Conservation (phyloP, 2,888 invertebrate species). For the Microplitis manilae region DNA sequence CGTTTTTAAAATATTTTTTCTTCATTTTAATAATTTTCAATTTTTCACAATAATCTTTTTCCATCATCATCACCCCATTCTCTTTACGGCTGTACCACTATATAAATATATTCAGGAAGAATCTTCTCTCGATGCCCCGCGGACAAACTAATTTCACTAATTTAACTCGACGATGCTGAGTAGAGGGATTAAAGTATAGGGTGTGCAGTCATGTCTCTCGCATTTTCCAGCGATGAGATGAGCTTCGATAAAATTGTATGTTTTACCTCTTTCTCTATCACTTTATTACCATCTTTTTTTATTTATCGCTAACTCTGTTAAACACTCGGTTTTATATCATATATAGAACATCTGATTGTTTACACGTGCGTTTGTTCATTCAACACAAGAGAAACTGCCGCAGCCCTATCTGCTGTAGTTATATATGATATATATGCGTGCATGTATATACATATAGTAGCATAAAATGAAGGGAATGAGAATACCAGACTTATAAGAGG, state of each 20-base stretch:
- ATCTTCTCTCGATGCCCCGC: slow-evolving; percentile 40
- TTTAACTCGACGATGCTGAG: slow-evolving; percentile 49
- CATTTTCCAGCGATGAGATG: slow-evolving; percentile 31
- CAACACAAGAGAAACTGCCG: slow-evolving; percentile 37
- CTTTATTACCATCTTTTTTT: not conserved
- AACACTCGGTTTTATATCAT: slow-evolving; percentile 1
- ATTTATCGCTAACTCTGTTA: not conserved
- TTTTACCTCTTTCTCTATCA: slow-evolving; percentile 6
- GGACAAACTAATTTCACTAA: slow-evolving; percentile 62
- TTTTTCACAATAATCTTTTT: slow-evolving; percentile 40
- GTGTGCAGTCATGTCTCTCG: slow-evolving; percentile 33
- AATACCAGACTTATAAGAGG: slow-evolving; percentile 30
- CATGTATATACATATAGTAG: not conserved
- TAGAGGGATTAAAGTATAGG: slow-evolving; percentile 24
- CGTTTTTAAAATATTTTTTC: slow-evolving; percentile 12
- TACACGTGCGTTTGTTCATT: slow-evolving; percentile 46
- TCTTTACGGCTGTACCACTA: slow-evolving; percentile 9
- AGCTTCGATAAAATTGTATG: slow-evolving; percentile 39
- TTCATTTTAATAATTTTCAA: slow-evolving; percentile 29
- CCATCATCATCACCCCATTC: slow-evolving; percentile 6
- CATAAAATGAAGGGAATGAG: not conserved
- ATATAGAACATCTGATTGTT: slow-evolving; percentile 42
- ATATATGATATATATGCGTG: not conserved
- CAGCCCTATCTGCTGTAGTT: slow-evolving; percentile 7
- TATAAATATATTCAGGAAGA: slow-evolving; percentile 12